Evolutionary conservation across 2,888 invertebrate species (phyloP), one percentile per base, ranked within the genome.

Genomic region (Dicycla oo): DNA sequence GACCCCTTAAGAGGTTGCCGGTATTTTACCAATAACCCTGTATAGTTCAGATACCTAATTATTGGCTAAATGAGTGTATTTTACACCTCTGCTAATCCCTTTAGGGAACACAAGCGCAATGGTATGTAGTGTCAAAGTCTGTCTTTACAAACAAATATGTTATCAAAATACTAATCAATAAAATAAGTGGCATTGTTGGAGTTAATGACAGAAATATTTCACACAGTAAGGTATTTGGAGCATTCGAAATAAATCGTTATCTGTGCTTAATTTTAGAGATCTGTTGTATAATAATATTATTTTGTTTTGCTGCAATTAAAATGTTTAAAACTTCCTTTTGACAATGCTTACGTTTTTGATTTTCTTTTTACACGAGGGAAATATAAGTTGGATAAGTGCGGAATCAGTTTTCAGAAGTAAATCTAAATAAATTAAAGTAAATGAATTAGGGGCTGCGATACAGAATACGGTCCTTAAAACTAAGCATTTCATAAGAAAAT

Each of bases 131-230:
- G n/a, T 47, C n/a, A 49, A 49, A 3, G 47, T n/a, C 5, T 20
- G 34, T 34, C 7, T 43, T 45, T 7, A 38, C 7, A 26, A 38
- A 23, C 7, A 45, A 54, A 38, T 49, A 58, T 30, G 30, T 80
- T 66, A 56, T 60, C 58, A 47, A 15, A 54, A 60, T 18, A 57
- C 30, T 15, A 67, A 78, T 66, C 45, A 30, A 66, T 74, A 64
- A 78, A 74, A 69, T 61, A 80, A 73, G 68, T 63, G 79, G 74
- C 74, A 91, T 91, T 90, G 90, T 89, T 80, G 75, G 80, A 87
- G 89, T 90, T 92, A 94, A 94, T 93, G 91, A 90, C 90, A 76
- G 68, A 87, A 89, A 93, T 94, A 93, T 91, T 91, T 94, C 90
- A 93, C 92, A 89, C 91, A 87, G 88, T 86, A 81, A 91, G 88